Evolutionary conservation across 2,888 invertebrate genomes (phyloP), one percentile per base, ranked within the genome.

Genomic region (Zelleria hepariella): DNA sequence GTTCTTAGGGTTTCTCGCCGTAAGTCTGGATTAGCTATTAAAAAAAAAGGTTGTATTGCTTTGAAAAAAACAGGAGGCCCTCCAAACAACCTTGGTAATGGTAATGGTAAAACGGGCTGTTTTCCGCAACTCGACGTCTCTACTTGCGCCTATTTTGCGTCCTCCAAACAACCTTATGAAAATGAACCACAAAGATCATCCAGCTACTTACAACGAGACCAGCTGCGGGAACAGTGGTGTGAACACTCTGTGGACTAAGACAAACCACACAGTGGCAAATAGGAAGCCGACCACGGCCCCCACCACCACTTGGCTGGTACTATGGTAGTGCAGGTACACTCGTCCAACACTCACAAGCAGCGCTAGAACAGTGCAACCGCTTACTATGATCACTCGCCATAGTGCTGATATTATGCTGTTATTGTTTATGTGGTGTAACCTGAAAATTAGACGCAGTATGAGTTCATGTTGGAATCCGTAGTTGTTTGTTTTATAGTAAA

Each of bases 271-370:
- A 59, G 92, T 91, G 63, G 95, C 97, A 78, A 94, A 91, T 61
- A 93, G 62, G 60, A 91, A 82, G 57, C 97, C 97, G 62, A 95
- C 86, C 27, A 95, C 63, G 26, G 92, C 91, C 59, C 97, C 97
- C 70, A 94, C 93, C 20, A 95, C 69, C 61, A 97, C 96, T 88
- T 97, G 97, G 48, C 91, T 86, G 69, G 91, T 88, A 49, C 96
- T 94, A 79, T 97, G 97, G 77, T 98, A 97, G 72, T 94, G 92
- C 63, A 97, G 89, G 79, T 97, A 97, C 62, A 97, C 93, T 73
- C 97, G 92, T 75, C 90, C 93, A 72, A 91, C 83, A 72, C 93
- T 91, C 58, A 94, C 93, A 64, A 93, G 79, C 57, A 90, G 65
- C 18, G 94, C 91, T 68, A 91, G 77, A 42, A 81, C 68, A 63